Percentiles rank a stretch among this genome's conserved stretches.
phyloP scores from a whole-genome alignment of 2,797 vertebrate species.

The Apogon talboti region DNA sequence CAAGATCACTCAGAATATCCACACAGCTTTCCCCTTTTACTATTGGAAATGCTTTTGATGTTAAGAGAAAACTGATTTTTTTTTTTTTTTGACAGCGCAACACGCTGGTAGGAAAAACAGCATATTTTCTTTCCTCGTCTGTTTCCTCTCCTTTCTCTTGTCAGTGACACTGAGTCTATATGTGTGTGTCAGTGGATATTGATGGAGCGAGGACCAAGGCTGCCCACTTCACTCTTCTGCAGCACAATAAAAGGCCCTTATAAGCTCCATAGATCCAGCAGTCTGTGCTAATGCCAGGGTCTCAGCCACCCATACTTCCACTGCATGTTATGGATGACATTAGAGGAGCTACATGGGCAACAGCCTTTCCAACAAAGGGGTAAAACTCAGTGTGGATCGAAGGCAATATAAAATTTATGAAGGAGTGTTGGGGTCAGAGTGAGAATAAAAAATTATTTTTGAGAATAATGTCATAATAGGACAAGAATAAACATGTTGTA shows the following conservation, averaged over 20 bases:
- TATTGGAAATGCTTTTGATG: slow-evolving; percentile 47
- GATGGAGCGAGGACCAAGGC: slow-evolving; percentile 58
- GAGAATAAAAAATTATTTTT: too few species aligned
- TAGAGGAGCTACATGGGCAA: slow-evolving; percentile 13
- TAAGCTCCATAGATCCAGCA: slow-evolving; percentile 56
- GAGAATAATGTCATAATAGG: too few species aligned
- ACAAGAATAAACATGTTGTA: too few species aligned
- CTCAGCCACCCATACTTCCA: slow-evolving; percentile 36
- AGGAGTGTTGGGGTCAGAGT: too few species aligned
- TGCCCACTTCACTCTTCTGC: slow-evolving; percentile 58
- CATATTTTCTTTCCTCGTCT: slow-evolving; percentile 21
- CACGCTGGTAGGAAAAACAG: slow-evolving; percentile 24
- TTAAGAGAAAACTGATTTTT: slow-evolving; percentile 16
- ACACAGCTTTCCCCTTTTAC: slow-evolving; percentile 35
- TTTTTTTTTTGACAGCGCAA: slow-evolving; percentile 17
- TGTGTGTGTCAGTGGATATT: slow-evolving; percentile 63
- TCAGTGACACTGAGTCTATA: slow-evolving; percentile 27
- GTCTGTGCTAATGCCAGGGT: slow-evolving; percentile 28
- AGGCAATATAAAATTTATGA: too few species aligned
- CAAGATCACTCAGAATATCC: slow-evolving; percentile 60
- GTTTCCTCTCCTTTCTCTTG: slow-evolving; percentile 28
- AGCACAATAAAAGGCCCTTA: slow-evolving; percentile 54
- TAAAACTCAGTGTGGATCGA: too few species aligned
- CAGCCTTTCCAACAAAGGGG: neutral
- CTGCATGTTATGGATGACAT: slow-evolving; percentile 17